Conservation (phyloP, 1,140 invertebrate species). For the Thrips palmi region DNA sequence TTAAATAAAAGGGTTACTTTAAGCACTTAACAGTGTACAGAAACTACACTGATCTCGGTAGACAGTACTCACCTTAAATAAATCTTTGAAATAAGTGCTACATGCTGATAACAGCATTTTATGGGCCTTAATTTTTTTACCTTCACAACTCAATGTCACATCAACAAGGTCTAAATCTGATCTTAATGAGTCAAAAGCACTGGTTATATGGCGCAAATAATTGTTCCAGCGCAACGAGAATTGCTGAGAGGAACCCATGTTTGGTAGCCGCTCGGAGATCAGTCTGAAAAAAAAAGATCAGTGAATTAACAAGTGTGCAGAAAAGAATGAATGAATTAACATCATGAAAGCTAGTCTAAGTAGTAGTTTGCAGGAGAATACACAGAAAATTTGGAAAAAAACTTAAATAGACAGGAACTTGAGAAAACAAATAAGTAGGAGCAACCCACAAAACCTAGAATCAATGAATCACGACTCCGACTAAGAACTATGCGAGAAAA, state of each 20-base stretch:
- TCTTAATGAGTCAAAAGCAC: slow-evolving; percentile 55
- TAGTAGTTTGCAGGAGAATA: too few relatives aligned
- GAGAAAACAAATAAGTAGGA: too few relatives aligned
- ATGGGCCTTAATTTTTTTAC: slow-evolving; percentile 60
- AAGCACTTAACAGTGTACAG: not conserved
- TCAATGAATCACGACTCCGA: too few relatives aligned
- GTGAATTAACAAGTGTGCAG: too few relatives aligned
- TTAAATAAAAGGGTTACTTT: slow-evolving; percentile 3
- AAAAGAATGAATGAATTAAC: too few relatives aligned
- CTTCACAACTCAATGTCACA: slow-evolving; percentile 70
- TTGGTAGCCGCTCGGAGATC: slow-evolving; percentile 20
- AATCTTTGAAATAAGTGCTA: slow-evolving; percentile 63
- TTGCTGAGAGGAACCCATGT: slow-evolving; percentile 38
- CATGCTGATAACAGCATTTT: slow-evolving; percentile 72
- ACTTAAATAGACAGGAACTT: too few relatives aligned
- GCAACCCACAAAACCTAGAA: too few relatives aligned
- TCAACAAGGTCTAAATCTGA: slow-evolving; percentile 66
- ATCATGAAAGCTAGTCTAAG: too few relatives aligned
- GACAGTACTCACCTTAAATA: slow-evolving; percentile 39
- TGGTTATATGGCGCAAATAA: slow-evolving; percentile 50
- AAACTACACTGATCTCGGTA: not conserved
- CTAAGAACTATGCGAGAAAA: too few relatives aligned
- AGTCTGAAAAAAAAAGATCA: slow-evolving; percentile 10
- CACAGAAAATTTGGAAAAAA: too few relatives aligned
- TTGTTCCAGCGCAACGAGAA: slow-evolving; percentile 62